These are phyloP conservation scores for Cephus pygmeus DNA, from an alignment of 2,888 invertebrate genomes.

Conservation along the genomic window DNA sequence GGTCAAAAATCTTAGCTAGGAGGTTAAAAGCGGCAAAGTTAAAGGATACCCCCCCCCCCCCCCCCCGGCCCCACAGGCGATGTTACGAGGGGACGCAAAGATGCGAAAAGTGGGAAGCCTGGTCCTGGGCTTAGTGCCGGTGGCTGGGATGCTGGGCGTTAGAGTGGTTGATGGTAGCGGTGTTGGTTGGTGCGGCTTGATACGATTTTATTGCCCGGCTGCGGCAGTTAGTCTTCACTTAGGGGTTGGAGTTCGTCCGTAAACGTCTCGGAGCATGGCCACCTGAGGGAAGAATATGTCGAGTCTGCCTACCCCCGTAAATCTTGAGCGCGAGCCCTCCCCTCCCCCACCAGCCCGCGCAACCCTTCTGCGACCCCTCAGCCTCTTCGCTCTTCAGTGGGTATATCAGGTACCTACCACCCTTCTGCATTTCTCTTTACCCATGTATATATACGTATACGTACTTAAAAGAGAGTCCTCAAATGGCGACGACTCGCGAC, in stretches of 20 bases:
- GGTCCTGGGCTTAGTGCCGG: too few species aligned
- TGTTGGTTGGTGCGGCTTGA: constrained; percentile 37
- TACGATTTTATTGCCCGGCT: constrained; percentile 52
- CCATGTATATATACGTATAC: too few species aligned
- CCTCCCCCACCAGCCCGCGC: constrained; percentile 11
- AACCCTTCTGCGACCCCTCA: constrained; percentile 4
- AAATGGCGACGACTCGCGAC: too few species aligned
- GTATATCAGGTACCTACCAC: neutral
- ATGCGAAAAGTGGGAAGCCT: too few species aligned
- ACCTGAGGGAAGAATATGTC: constrained; percentile 48
- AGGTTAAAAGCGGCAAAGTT: too few species aligned
- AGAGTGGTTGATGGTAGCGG: constrained; percentile 3
- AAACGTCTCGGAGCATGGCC: constrained; percentile 49
- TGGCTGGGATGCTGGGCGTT: too few species aligned
- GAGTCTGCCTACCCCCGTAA: constrained; percentile 49
- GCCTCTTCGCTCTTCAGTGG: neutral
- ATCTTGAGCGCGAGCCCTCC: constrained; percentile 33
- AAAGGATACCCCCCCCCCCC: too few species aligned
- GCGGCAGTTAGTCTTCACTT: constrained; percentile 55
- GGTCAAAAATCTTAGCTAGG: too few species aligned
- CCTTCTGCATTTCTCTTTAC: too few species aligned
- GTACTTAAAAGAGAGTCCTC: too few species aligned
- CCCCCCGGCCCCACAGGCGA: too few species aligned
- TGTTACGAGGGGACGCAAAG: too few species aligned
- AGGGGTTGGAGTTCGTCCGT: constrained; percentile 54